Conservation (phyloP, 2,888 invertebrate genomes). For the Drosophila yooni region DNA sequence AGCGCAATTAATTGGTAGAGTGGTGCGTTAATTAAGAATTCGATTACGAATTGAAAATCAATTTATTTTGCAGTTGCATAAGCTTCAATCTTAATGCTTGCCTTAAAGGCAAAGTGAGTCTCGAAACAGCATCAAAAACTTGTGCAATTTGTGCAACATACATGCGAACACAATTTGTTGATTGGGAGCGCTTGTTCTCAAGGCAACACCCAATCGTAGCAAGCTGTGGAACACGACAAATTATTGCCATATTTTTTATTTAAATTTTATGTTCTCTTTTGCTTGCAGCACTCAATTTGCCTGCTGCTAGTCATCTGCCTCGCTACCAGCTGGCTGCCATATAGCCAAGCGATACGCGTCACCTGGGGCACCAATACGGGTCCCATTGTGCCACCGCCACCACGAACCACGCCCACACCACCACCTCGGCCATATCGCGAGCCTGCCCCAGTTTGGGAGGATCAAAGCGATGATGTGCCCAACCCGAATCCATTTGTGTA, state of each 20-base stretch:
- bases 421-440: slow-evolving; percentile 86
- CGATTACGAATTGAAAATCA: slow-evolving; percentile 18
- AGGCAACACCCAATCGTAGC: slow-evolving; percentile 38
- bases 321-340: slow-evolving; percentile 58
- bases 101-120: slow-evolving; percentile 61
- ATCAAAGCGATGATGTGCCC: slow-evolving; percentile 86
- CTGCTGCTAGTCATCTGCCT: slow-evolving; percentile 83
- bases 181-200: slow-evolving; percentile 50
- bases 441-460: slow-evolving; percentile 88
- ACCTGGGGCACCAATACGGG: slow-evolving; percentile 88
- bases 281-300: slow-evolving; percentile 67
- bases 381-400: slow-evolving; percentile 87
- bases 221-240: slow-evolving; percentile 40
- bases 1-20: slow-evolving; percentile 70
- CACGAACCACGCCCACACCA: slow-evolving; percentile 86
- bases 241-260: slow-evolving; percentile 29
- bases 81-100: neutral
- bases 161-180: neutral
- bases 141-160: slow-evolving; percentile 27
- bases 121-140: slow-evolving; percentile 22
- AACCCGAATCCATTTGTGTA: slow-evolving; percentile 88
- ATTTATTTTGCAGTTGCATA: slow-evolving; percentile 30
- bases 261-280: neutral
- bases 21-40: slow-evolving; percentile 20
- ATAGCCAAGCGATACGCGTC: slow-evolving; percentile 87